Evolutionary conservation across 2,888 invertebrate species (phyloP), one percentile per base, ranked within the genome.

Genomic region (Hirtodrosophila duncani): DNA sequence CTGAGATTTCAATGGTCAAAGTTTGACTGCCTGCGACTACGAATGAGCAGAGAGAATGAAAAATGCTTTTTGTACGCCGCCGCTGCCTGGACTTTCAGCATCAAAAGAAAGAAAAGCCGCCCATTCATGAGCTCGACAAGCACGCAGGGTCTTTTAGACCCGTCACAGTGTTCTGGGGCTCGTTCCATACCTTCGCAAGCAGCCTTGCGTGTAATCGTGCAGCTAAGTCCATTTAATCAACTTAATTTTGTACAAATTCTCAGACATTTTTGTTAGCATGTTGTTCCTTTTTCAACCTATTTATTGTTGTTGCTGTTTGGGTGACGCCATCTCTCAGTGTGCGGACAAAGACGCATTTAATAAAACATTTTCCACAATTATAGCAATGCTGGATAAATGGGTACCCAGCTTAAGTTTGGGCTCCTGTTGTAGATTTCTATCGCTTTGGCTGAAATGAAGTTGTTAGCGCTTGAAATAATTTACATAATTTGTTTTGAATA

Each of bases 221-320:
- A 63, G 58, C 72, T 74, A 74, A 74, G 72, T 80, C 72, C 78
- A 74, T 74, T 74, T 74, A 74, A 74, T 74, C 72, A 74, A 74
- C 81, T 74, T 74, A 74, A 74, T 74, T 74, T 74, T 57, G 68
- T 74, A 74, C 81, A 74, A 80, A 74, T 80, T 71, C 79, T 50
- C 56, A 69, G 63, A 65, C 58, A 69, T 74, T 70, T 53, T 51
- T 55, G 37, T 52, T 44, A 17, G 36, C 31, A 16, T 42, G 37
- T 23, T 43, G n/a, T 30, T 34, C 53, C 45, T 67, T 29, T 36
- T 18, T 11, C 31, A 46, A 20, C 14, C 10, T 13, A 14, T 45
- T 31, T 21, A 13, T 29, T 33, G 38, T 30, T 34, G 27, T 31
- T 37, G 21, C 31, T 33, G 18, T 21, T 13, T 9, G 34, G 42